Evolutionary conservation across 2,888 invertebrate genomes (phyloP), one percentile per base, ranked within the genome.

Genomic region (Orchesellides sinensis): DNA sequence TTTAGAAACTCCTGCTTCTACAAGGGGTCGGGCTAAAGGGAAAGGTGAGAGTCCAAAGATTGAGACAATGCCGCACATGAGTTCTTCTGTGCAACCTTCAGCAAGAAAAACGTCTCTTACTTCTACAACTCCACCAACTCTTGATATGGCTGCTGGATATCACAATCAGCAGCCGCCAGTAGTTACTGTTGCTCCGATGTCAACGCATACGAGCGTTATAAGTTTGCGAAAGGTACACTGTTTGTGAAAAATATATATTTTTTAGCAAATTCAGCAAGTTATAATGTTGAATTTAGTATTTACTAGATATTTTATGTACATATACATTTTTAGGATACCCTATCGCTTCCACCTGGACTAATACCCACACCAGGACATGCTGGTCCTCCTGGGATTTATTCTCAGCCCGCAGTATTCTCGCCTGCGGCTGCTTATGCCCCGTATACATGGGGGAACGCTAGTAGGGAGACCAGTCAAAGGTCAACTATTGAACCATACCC

Each of bases 111-210:
- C 72, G 1, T 86, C 86, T 0, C 19, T 84, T 40, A 79, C 78
- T 1, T 77, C 78, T 14, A 74, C 68, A 49, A 73, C 83, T 6
- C 81, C 81, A n/a, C 81, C 81, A 2, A 19, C 35, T 21, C 12
- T 81, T 14, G 81, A 81, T 6, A 49, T 81, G 47, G 45, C 68
- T 8, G 56, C 40, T 0, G 45, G 68, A 10, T 72, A 35, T 32
- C 79, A 84, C 27, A 69, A 79, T 5, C 86, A 86, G 25, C 86
- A 87, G 40, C 86, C 87, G n/a, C 88, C 88, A 14, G 79, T 88
- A 8, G 87, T 88, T 5, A 87, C 87, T 2, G 88, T 88, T 0
- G 87, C 87, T 29, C 88, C 88, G 2, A 88, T 88, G 87, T 83
- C 88, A 6, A 63, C 80, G 19, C 86, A 88, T 54, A 77, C 80